These are phyloP conservation scores for Harpagifer antarcticus DNA, from an alignment of 2,797 vertebrate species.

Conservation along the genomic window DNA sequence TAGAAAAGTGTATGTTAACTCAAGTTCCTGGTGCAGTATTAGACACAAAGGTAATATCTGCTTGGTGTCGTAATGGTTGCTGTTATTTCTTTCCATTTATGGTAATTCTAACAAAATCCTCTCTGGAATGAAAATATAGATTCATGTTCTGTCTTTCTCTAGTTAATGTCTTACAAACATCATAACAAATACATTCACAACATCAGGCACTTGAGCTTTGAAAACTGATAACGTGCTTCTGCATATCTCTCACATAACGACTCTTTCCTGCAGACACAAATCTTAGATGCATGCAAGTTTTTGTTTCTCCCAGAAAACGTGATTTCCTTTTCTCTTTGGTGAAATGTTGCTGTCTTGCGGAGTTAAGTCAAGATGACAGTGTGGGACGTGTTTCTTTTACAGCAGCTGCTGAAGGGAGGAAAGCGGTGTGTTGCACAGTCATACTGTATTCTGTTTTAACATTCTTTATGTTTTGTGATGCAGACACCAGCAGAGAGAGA, in stretches of 20 bases:
- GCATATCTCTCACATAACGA: constrained; percentile 45
- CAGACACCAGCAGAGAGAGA: constrained; percentile 12
- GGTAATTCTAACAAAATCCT: constrained; percentile 27
- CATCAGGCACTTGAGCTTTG: constrained; percentile 36
- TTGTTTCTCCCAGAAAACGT: constrained; percentile 39
- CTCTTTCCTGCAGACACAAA: constrained; percentile 43
- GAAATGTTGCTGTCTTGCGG: constrained; percentile 46
- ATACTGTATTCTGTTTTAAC: constrained; percentile 20
- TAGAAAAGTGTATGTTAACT: not conserved
- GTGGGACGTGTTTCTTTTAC: constrained; percentile 56
- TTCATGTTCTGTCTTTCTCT: constrained; percentile 27
- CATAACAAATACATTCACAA: constrained; percentile 42
- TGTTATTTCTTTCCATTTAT: constrained; percentile 25
- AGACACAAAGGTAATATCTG: constrained; percentile 14
- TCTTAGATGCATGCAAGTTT: constrained; percentile 36
- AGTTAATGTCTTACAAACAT: constrained; percentile 38
- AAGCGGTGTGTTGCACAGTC: constrained; percentile 4
- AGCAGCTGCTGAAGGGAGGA: constrained; percentile 25
- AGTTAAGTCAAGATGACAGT: constrained; percentile 53
- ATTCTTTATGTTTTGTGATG: constrained; percentile 19
- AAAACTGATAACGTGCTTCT: constrained; percentile 54
- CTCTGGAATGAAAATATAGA: constrained; percentile 44
- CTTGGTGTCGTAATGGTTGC: constrained; percentile 12
- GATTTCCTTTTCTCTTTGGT: constrained; percentile 28
- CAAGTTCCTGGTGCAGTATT: not conserved